Evolutionary conservation across 2,888 invertebrate genomes (phyloP), one percentile per base, ranked within the genome.

Genomic region (Macaria liturata): DNA sequence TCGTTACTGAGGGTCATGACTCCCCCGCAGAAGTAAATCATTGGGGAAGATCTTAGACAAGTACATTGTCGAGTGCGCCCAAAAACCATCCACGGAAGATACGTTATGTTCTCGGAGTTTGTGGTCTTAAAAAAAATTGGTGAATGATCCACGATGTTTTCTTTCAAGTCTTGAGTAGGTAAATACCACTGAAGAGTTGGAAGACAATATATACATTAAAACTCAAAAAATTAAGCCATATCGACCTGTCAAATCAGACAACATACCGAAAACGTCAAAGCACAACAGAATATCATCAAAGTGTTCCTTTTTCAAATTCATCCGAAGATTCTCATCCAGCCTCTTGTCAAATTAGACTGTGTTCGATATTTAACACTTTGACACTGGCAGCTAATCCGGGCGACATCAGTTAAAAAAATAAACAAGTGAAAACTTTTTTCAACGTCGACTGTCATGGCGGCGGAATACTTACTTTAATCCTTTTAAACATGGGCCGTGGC

Each of bases 351-450:
- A 90, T 90, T 88, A 88, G 89, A 87, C 84, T 83, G 81, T 81
- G 87, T 88, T 88, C 89, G 89, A 91, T 89, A 90, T 91, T 91
- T 91, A 91, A 91, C 91, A 91, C 91, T 90, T 91, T 91, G 91
- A 91, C 91, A 88, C 91, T 88, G 91, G 84, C 88, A 87, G 86
- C 86, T 91, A 89, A 91, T 91, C 91, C 88, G 72, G 70, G 78
- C 74, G 79, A 83, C 86, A 86, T 52, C 30, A 9, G 9, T 37
- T n/a, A 34, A 52, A 55, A 55, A 46, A 59, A 43, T 30, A 55
- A 59, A 54, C 49, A 47, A 20, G 20, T 20, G 20, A 20, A 20
- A 37, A 46, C 37, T 43, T 44, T 32, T 48, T 53, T 86, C 84
- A 83, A 84, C 73, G 76, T 87, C 86, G 74, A 78, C 78, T 88